Base-by-base conservation (phyloP, 1,140 invertebrate species). In the Hermetia illucens region DNA sequence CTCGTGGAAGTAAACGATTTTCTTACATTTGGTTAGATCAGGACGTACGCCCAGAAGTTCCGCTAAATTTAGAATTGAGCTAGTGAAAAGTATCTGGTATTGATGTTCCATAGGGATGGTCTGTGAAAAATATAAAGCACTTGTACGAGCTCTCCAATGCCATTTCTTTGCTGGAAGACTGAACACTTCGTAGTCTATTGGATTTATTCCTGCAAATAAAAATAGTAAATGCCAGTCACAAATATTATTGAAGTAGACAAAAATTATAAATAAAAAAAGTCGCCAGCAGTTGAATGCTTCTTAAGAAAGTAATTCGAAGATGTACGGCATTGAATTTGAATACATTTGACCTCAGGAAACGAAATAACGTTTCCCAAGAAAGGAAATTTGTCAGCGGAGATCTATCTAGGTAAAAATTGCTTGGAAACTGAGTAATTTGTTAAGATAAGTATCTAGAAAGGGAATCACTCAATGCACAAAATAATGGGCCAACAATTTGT, bases 1-100 rank as follows among this genome's bases (percentile, higher is more conserved):
- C 62, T 85, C 82, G 58, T 85, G 82, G 49, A 85, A 84, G 51
- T 83, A 85, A 2, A 84, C 51, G 22, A 84, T 67, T 60, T 83
- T 85, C 13, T 68, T 63, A 17, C 71, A 51, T 2, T 40, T 39
- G 3, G 49, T 51, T 3, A 85, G 56, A 53, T 83, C 77, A 12
- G 72, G 72, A 37, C 79, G 54, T 2, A 83, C 48, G 0, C 75
- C 77, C 16, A 81, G 41, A 9, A 85, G 58, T 56, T 85, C 80
- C 15, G 75, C 68, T 44, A 85, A 55, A 49, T 77, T 80, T 4
- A 83, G 53, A 15, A 84, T 78, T n/a, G 75, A 79, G 46, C 77
- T 82, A 16, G 70, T 64, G 54, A 84, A 81, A 8, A 85, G 43
- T 31, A 69, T 55, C 44, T 58, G 65, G 50, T 66, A 74, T 16